phyloP scores from a whole-genome alignment of 1,140 invertebrate genomes.

The Eulimnadia texana region DNA sequence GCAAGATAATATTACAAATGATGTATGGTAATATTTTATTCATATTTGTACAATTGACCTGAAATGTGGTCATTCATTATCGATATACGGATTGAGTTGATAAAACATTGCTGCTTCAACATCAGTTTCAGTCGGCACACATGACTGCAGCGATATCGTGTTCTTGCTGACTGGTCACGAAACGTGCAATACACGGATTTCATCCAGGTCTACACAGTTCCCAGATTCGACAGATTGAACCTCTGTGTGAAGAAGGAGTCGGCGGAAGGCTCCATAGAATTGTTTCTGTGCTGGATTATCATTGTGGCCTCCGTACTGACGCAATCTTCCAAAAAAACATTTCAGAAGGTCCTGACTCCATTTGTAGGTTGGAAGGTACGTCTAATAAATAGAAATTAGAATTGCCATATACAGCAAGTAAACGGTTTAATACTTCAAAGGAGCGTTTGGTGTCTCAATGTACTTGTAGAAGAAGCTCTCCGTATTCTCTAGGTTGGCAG shows the following conservation, averaged over 20 bases:
- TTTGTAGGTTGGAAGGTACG: conserved; percentile 23
- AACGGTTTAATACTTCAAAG: no score
- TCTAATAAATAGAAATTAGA: conserved; percentile 9
- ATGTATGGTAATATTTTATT: no score
- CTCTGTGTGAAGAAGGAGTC: not conserved
- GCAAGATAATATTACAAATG: no score
- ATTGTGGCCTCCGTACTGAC: conserved; percentile 25
- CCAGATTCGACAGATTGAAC: not conserved
- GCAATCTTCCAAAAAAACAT: conserved; percentile 28
- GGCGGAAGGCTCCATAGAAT: conserved; percentile 21
- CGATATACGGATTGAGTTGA: no score
- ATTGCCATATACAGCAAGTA: no score
- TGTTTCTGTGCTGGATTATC: conserved; percentile 28
- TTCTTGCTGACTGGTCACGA: not conserved
- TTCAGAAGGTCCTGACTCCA: conserved; percentile 30
- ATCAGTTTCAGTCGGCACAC: not conserved
- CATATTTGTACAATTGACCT: no score
- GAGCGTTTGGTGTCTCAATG: conserved; percentile 19
- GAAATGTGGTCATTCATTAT: no score
- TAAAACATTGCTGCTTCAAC: no score
- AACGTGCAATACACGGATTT: not conserved
- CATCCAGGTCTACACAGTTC: not conserved
- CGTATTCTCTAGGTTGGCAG: not conserved
- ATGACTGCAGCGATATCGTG: not conserved
- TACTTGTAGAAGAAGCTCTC: not conserved